These are phyloP conservation scores for Monodelphis domestica DNA, from an alignment of 2,797 vertebrate genomes.

Conservation along the genomic window DNA sequence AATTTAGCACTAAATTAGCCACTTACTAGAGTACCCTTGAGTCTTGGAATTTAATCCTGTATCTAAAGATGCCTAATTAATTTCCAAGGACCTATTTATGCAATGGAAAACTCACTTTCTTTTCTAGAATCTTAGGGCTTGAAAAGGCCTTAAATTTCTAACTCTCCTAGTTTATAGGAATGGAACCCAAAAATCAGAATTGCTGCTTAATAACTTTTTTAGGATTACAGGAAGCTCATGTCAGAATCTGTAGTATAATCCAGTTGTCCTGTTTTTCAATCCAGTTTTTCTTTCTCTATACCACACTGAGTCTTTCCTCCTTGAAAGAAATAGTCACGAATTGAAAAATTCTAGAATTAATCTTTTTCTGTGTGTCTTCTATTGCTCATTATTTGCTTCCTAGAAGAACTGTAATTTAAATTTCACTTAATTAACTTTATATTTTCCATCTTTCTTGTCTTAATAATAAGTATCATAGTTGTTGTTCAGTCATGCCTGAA, in stretches of 20 bases:
- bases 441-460: background rate
- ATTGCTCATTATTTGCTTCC: background rate
- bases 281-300: background rate
- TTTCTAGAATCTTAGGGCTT: background rate
- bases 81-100: conserved; percentile 10
- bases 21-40: background rate
- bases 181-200: background rate
- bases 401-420: background rate
- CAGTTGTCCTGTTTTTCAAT: background rate
- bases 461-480: background rate
- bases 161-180: background rate
- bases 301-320: background rate
- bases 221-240: background rate
- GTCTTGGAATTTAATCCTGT: background rate
- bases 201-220: background rate
- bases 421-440: too few relatives aligned
- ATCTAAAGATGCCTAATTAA: background rate
- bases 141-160: background rate
- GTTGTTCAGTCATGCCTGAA: too few relatives aligned
- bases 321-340: background rate
- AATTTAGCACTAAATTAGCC: background rate
- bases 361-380: background rate
- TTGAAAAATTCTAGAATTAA: background rate
- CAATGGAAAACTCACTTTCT: background rate
- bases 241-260: background rate